Conservation (phyloP, 2,113 vertebrate genomes). For the Labeo rohita region DNA sequence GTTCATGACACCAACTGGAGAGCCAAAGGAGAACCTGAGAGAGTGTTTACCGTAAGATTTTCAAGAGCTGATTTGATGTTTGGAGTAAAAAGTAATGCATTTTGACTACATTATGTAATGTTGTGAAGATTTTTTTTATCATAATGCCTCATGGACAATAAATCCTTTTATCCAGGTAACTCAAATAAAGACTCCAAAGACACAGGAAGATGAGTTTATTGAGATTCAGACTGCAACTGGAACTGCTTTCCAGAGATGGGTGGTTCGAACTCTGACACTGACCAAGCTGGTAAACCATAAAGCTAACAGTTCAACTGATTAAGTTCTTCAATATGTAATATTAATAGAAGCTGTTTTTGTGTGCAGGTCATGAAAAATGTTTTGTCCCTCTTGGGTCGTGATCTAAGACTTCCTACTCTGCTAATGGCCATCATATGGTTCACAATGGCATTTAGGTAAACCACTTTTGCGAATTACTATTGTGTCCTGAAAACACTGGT, state of each 20-base stretch:
- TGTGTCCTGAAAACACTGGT: neutral
- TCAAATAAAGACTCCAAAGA: constrained; percentile 92
- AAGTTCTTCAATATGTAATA: neutral
- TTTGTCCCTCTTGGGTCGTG: constrained; percentile 83
- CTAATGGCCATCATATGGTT: constrained; percentile 96
- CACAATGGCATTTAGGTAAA: constrained; percentile 94
- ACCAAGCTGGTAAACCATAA: constrained; percentile 85
- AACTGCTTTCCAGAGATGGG: constrained; percentile 89
- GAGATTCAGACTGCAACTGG: constrained; percentile 94
- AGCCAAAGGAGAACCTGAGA: constrained; percentile 90
- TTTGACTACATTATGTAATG: neutral
- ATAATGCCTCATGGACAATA: neutral
- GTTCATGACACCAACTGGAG: constrained; percentile 97
- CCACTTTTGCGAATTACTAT: neutral
- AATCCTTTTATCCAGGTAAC: constrained; percentile 79
- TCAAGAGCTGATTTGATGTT: neutral
- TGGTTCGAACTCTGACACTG: constrained; percentile 84
- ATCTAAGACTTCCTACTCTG: constrained; percentile 87
- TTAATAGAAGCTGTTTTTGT: neutral
- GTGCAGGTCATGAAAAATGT: constrained; percentile 87
- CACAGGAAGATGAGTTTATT: constrained; percentile 91
- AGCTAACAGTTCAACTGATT: neutral
- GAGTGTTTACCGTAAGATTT: constrained; percentile 91
- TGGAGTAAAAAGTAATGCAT: neutral
- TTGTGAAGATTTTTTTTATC: neutral